Evolutionary conservation across 2,888 invertebrate genomes (phyloP), one percentile per base, ranked within the genome.

Genomic region (Sinopyrophorus schimmeli): DNA sequence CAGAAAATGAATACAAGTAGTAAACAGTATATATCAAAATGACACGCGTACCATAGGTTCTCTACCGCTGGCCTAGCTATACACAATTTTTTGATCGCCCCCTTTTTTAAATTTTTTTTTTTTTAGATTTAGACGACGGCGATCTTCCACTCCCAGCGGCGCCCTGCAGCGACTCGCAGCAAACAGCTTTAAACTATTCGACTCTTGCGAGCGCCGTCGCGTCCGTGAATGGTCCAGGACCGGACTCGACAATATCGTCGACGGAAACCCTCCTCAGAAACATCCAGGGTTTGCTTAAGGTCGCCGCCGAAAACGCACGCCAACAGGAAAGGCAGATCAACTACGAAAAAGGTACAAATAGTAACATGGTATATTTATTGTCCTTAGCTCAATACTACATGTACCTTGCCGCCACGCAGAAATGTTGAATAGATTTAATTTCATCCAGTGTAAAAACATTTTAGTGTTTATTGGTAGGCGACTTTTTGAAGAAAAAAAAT

Each of bases 241-340:
- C 81, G 62, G 80, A 81, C 58, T 77, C 80, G 34, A 77, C 78
- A 69, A 78, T 82, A 63, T 90, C 90, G 58, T 93, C 93, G 66
- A 93, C 95, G 48, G 95, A 96, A 77, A 94, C 93, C 51, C 80
- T 96, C 60, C 83, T 96, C 60, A 81, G 95, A 69, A 96, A 96
- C 75, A 96, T 97, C 68, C 95, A 96, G 76, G 94, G 95, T 40
- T 81, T 96, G 57, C 83, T 96, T 55, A 95, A 96, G 76, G 94
- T 96, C 53, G 96, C 96, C n/a, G 94, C 94, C 1, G 95, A 96
- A 75, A 95, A 95, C 76, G 94, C 95, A 42, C 83, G 95, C 64
- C 94, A 95, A 70, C 94, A 95, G 76, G 96, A 97, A 75, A 80
- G 94, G 61, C 94, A 96, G 76, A 89, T 93, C 76, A 92, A 88